Evolutionary conservation across 1,140 invertebrate genomes (phyloP), one percentile per base, ranked within the genome.

Genomic region (Panonychus citri): DNA sequence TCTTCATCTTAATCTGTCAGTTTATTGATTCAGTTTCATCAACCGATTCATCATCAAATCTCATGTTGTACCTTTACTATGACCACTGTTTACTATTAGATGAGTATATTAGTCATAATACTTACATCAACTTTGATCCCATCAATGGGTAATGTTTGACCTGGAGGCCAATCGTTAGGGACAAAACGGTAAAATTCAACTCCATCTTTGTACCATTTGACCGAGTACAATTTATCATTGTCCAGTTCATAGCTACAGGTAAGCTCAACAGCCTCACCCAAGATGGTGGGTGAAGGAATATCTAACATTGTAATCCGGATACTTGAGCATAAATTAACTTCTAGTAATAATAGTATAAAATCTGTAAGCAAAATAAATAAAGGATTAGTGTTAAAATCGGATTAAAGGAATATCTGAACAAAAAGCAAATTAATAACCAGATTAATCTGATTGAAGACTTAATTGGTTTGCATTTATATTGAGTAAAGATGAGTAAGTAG

Each of bases 131-230:
- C 56, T 58, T 54, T 54, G 26, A 60, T 60, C 3, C 59, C 59
- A 10, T 57, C 30, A 40, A 57, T 54, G 28, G 58, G 50, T 15
- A 60, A 37, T 55, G 43, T 53, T 54, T 60, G 59, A 54, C 39
- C 50, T 37, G 34, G 50, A 50, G 59, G 59, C 26, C 39, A 60
- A 55, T 60, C 59, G 26, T 60, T 60, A 26, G 61, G 61, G 42
- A 62, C 61, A 40, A 60, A 62, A 25, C 61, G 59, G 43, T 62
- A 63, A 42, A 60, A 63, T 40, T 83, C 66, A n/a, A 64, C 54
- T 4, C 58, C 55, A 19, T 64, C 62, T 60, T 68, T 66, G 59
- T 70, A 70, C 67, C 67, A 70, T 62, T 70, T 69, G 43, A 69
- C 64, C 15, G 61, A 62, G 39, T 62, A 62, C 1, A 62, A 42